phyloP scores from a whole-genome alignment of 2,888 invertebrate species.

The Drosophila picticornis region DNA sequence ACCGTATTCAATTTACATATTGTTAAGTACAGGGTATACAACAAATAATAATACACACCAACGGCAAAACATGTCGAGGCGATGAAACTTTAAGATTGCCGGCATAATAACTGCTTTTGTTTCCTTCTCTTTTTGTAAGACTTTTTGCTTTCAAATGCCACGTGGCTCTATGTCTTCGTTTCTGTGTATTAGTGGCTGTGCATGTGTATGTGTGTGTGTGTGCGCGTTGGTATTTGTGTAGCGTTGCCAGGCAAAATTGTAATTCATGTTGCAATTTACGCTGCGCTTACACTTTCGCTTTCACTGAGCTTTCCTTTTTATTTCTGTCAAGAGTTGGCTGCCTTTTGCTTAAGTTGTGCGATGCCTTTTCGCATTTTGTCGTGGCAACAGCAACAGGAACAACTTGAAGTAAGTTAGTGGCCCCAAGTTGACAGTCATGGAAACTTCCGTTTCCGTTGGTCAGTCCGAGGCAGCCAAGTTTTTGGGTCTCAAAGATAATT shows the following conservation, averaged over 20 bases:
- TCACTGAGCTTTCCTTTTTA: conserved; percentile 10
- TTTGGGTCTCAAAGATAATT: conserved; percentile 72
- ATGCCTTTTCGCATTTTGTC: conserved; percentile 45
- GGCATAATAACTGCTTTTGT: conserved; percentile 50
- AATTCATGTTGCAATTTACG: conserved; percentile 75
- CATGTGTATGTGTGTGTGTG: background rate
- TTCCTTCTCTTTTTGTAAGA: conserved; percentile 27
- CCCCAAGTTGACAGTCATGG: conserved; percentile 60
- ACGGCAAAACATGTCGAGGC: conserved; percentile 27
- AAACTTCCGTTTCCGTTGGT: conserved; percentile 60
- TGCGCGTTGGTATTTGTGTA: background rate
- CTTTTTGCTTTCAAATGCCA: conserved; percentile 38
- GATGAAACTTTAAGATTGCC: conserved; percentile 43
- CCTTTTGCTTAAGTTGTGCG: conserved; percentile 36
- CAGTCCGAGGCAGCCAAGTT: conserved; percentile 20
- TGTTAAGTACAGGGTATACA: conserved; percentile 24
- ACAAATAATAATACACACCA: conserved; percentile 33
- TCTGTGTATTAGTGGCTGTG: background rate
- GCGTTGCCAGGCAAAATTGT: conserved; percentile 57
- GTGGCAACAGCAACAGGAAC: conserved; percentile 16
- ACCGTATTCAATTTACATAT: background rate
- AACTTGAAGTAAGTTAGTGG: conserved; percentile 29
- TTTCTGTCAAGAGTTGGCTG: conserved; percentile 10
- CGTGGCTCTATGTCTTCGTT: background rate
- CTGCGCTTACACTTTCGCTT: conserved; percentile 61